Evolutionary conservation across 2,113 vertebrate species (phyloP).

Genomic region (Pseudopodoces humilis): DNA sequence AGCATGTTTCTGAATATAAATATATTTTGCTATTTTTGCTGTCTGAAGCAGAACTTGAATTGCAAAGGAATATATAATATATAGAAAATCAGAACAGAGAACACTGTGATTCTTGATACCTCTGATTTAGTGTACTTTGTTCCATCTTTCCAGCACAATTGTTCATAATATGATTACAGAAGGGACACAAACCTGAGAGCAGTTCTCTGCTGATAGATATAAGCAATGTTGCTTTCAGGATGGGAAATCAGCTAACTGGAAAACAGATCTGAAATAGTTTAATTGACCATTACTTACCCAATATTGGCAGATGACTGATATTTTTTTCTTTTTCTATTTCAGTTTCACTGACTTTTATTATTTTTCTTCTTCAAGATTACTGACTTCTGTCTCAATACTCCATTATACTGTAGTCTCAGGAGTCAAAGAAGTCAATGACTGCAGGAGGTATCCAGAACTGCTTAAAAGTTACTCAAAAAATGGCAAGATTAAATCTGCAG

Average conservation of each 20-base stretch:
- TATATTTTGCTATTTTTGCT: background rate
- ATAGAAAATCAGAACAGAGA: background rate
- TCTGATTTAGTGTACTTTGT: background rate
- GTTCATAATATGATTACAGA: background rate
- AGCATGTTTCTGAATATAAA: background rate
- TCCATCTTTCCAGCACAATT: background rate
- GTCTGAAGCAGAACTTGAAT: background rate
- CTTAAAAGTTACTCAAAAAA: background rate
- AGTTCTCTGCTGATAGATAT: background rate
- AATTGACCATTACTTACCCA: background rate
- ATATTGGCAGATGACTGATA: background rate
- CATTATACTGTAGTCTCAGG: background rate
- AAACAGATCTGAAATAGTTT: constrained; percentile 13
- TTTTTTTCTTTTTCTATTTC: background rate
- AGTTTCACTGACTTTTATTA: background rate
- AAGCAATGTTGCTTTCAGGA: background rate
- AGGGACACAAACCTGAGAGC: background rate
- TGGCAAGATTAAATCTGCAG: background rate
- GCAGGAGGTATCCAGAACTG: background rate
- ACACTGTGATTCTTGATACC: background rate
- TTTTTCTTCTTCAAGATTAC: background rate
- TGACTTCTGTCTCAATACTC: background rate
- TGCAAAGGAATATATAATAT: background rate
- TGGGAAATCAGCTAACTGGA: background rate
- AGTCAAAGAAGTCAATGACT: background rate